A percentile compares a stretch with the other conserved stretches of the same genome.
These are phyloP conservation scores for Metallyticus violacea DNA, from an alignment of 2,888 invertebrate species.

Conservation along the genomic window DNA sequence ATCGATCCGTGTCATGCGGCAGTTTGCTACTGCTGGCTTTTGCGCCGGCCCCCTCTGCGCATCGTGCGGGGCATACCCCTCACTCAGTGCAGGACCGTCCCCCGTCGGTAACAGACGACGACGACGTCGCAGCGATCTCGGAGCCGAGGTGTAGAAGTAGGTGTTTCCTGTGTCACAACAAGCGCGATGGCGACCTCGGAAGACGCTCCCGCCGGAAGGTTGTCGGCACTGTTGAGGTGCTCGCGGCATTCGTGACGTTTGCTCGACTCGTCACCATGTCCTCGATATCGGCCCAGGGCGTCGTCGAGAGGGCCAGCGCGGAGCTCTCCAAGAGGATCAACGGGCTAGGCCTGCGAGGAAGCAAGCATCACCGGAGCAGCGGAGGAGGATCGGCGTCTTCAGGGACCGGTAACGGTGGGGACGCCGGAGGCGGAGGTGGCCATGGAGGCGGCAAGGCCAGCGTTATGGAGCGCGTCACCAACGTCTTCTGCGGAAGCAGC, in stretches of 20 bases:
- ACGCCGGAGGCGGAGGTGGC: constrained; percentile 30
- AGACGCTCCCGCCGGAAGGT: too few species aligned
- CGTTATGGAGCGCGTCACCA: constrained; percentile 85
- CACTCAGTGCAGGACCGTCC: neutral
- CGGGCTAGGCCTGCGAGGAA: constrained; percentile 70
- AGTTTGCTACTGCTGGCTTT: neutral
- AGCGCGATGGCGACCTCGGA: neutral
- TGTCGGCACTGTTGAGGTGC: neutral
- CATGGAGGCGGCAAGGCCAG: constrained; percentile 50
- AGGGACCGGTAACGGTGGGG: constrained; percentile 50
- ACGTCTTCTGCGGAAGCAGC: constrained; percentile 76
- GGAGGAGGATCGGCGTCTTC: constrained; percentile 6
- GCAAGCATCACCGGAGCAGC: constrained; percentile 47
- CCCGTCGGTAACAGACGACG: neutral
- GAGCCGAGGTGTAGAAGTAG: neutral
- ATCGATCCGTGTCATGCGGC: constrained; percentile 16
- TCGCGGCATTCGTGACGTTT: constrained; percentile 2
- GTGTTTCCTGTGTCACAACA: neutral
- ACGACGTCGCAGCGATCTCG: neutral
- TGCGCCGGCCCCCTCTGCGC: constrained; percentile 13
- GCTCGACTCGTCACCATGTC: constrained; percentile 40
- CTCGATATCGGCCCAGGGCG: constrained; percentile 83
- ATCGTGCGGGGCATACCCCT: neutral
- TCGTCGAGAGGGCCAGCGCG: constrained; percentile 87
- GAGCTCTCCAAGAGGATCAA: constrained; percentile 87